Conservation (phyloP, 2,113 vertebrate genomes). For the Indri indri region DNA sequence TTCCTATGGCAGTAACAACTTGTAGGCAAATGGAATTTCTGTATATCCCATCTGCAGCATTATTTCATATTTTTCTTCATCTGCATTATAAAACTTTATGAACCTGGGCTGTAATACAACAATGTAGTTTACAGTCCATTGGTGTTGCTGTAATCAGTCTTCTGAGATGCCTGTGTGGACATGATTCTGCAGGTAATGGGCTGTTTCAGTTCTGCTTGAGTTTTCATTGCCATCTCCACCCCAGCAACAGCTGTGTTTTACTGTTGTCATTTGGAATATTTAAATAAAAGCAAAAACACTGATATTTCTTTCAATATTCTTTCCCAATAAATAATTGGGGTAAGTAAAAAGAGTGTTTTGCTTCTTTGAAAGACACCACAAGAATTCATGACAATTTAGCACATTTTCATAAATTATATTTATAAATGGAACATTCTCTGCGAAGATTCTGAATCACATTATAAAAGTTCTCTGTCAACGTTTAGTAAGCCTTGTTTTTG, state of each 20-base stretch:
- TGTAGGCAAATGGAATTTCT: slow-evolving; percentile 29
- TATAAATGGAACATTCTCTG: not conserved
- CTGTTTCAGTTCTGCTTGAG: slow-evolving; percentile 77
- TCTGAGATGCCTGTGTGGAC: slow-evolving; percentile 42
- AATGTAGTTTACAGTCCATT: slow-evolving; percentile 61
- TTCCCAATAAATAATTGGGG: not conserved
- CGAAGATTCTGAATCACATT: not conserved
- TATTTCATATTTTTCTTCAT: slow-evolving; percentile 74
- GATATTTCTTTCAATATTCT: not conserved
- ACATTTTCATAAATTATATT: slow-evolving; percentile 11
- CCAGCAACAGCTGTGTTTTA: slow-evolving; percentile 62
- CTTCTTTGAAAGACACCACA: not conserved
- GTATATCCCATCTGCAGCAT: slow-evolving; percentile 23
- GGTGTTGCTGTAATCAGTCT: slow-evolving; percentile 60
- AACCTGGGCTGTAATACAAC: slow-evolving; percentile 66
- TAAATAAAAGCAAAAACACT: not conserved
- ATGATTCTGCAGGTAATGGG: slow-evolving; percentile 71
- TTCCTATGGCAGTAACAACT: not conserved
- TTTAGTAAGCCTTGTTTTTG: not conserved
- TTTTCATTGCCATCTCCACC: slow-evolving; percentile 39
- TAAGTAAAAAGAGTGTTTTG: not conserved
- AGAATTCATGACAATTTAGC: not conserved
- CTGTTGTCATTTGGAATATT: slow-evolving; percentile 47
- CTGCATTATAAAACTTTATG: slow-evolving; percentile 77
- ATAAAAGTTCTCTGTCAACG: not conserved